These are phyloP conservation scores for Ametastegia equiseti DNA, from an alignment of 2,888 invertebrate genomes.

Conservation along the genomic window DNA sequence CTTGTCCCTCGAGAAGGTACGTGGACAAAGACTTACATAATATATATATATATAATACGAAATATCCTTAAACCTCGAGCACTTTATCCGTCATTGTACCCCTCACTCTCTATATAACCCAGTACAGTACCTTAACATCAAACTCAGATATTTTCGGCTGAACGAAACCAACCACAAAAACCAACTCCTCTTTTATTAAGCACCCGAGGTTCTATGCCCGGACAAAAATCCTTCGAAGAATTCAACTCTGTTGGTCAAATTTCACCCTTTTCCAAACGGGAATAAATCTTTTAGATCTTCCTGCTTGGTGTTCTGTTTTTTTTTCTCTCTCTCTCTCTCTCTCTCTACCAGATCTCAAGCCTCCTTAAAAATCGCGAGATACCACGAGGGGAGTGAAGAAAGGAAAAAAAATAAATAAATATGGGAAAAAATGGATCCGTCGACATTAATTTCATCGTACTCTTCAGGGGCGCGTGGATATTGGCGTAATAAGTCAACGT, in stretches of 20 bases:
- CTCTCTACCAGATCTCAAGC: not conserved
- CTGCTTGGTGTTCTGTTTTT: not conserved
- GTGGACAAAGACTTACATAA: conserved; percentile 40
- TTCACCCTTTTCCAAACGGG: not conserved
- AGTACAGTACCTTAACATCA: not conserved
- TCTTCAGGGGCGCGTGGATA: not conserved
- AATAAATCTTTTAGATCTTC: not conserved
- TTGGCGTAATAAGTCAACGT: conserved; percentile 19
- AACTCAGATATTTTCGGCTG: not conserved
- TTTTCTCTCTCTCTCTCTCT: not conserved
- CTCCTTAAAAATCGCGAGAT: conserved; percentile 1
- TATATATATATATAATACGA: not conserved
- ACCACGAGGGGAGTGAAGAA: not conserved
- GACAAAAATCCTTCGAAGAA: not conserved
- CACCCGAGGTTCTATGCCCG: not conserved
- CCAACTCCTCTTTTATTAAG: conserved; percentile 1
- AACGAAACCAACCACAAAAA: not conserved
- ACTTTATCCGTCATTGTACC: conserved; percentile 22
- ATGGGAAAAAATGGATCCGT: not conserved
- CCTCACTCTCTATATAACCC: not conserved
- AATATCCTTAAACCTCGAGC: conserved; percentile 2
- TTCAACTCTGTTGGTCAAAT: not conserved
- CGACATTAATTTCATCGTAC: conserved; percentile 5
- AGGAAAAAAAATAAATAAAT: not conserved
- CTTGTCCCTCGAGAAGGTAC: conserved; percentile 91